Percentiles rank a stretch among this genome's conserved stretches.
These are phyloP conservation scores for Phalacrocorax brasilianus DNA, from an alignment of 2,113 vertebrate genomes.

Conservation along the genomic window DNA sequence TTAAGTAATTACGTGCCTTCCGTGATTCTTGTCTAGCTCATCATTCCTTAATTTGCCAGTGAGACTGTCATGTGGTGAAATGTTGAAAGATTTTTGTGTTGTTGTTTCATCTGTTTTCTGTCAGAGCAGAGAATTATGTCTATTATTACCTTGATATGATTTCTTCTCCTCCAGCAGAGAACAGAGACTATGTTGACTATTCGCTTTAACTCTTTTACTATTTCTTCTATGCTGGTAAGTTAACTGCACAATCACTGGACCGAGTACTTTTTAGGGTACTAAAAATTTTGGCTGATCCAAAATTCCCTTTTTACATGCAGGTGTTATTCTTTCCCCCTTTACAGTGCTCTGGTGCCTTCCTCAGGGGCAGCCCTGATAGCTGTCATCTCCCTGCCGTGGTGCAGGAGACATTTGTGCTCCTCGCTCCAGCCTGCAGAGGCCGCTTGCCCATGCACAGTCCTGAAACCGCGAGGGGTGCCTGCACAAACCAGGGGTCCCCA, in stretches of 20 bases:
- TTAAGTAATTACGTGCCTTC: neutral
- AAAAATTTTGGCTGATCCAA: neutral
- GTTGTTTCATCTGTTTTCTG: neutral
- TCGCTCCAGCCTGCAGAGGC: neutral
- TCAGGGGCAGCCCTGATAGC: neutral
- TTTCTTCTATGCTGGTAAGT: neutral
- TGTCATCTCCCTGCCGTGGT: neutral
- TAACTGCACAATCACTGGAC: neutral
- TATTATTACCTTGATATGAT: neutral
- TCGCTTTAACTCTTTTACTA: neutral
- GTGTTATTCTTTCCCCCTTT: neutral
- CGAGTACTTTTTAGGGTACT: neutral
- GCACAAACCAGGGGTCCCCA: accelerated
- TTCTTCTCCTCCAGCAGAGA: neutral
- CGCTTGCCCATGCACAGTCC: neutral
- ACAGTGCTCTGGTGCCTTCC: neutral
- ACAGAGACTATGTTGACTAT: neutral
- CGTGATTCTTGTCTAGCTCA: neutral
- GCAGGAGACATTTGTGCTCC: neutral
- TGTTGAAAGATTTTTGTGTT: neutral
- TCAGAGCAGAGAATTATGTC: neutral
- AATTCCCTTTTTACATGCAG: neutral
- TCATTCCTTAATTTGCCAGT: neutral
- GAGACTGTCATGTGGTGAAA: neutral
- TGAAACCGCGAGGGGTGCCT: neutral